phyloP scores from a whole-genome alignment of 2,888 invertebrate species.

The Tetragonisca angustula region DNA sequence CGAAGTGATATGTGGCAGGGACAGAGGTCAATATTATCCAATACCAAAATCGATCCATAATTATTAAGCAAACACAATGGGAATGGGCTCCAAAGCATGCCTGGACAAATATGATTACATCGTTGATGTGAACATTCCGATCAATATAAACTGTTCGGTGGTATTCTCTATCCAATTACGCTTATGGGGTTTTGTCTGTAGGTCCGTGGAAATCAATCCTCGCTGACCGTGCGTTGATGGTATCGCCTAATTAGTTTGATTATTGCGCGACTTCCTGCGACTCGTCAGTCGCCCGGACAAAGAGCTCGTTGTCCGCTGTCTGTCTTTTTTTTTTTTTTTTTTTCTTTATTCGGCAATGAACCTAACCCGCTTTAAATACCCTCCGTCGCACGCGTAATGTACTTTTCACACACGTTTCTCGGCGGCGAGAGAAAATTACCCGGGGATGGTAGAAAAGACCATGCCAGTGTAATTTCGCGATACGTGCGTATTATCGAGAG shows the following conservation, averaged over 20 bases:
- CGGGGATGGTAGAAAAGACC: background rate
- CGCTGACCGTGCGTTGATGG: conserved; percentile 56
- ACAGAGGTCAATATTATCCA: conserved; percentile 69
- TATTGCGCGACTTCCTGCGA: conserved; percentile 58
- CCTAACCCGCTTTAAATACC: too few relatives aligned
- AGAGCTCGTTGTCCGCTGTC: conserved; percentile 4
- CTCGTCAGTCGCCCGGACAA: conserved; percentile 19
- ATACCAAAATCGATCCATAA: conserved; percentile 70
- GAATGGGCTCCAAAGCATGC: conserved; percentile 67
- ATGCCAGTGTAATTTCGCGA: background rate
- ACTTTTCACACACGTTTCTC: too few relatives aligned
- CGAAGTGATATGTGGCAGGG: conserved; percentile 55
- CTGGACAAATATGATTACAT: conserved; percentile 73
- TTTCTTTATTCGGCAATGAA: too few relatives aligned
- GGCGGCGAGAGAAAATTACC: background rate
- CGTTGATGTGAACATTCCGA: conserved; percentile 72
- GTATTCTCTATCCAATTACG: conserved; percentile 71
- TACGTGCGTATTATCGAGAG: background rate
- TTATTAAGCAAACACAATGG: conserved; percentile 71
- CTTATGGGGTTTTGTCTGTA: conserved; percentile 63
- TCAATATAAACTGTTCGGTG: conserved; percentile 68
- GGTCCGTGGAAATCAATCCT: conserved; percentile 68
- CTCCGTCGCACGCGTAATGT: too few relatives aligned
- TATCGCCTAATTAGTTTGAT: conserved; percentile 70
- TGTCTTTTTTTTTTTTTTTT: too few relatives aligned